Conservation (phyloP, 2,888 invertebrate species). For the Tromatobia lineatoria region DNA sequence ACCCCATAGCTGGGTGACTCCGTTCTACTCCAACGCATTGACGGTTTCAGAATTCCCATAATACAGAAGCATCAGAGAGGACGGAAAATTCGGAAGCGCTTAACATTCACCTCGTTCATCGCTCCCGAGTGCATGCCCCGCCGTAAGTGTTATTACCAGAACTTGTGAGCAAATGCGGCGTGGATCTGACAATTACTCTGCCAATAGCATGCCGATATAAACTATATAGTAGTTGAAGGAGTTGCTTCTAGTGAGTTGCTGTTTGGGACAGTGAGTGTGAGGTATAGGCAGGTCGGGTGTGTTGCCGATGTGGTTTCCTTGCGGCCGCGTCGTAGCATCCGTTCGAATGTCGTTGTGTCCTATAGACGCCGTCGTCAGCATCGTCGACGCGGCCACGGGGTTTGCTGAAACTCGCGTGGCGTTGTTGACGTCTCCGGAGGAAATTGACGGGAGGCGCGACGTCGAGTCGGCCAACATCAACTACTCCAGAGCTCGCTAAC, state of each 20-base stretch:
- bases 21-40: no score
- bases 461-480: conserved; percentile 25
- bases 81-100: conserved; percentile 21
- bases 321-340: conserved; percentile 40
- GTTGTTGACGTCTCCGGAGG: conserved; percentile 40
- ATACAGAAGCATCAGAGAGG: neutral
- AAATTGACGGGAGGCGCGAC: conserved; percentile 44
- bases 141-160: conserved; percentile 8
- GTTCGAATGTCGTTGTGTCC: neutral
- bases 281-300: conserved; percentile 10
- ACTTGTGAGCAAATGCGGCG: conserved; percentile 14
- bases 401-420: conserved; percentile 31
- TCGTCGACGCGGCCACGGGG: conserved; percentile 15
- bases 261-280: conserved; percentile 40
- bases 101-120: neutral
- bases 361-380: conserved; percentile 15
- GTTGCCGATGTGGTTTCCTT: conserved; percentile 25
- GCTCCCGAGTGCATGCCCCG: neutral
- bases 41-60: no score
- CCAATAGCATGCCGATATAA: conserved; percentile 16
- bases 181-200: conserved; percentile 41
- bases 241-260: conserved; percentile 10
- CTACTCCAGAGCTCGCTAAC: neutral
- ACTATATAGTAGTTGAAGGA: conserved; percentile 4
- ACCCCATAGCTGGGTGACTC: no score